Evolutionary conservation across 2,113 vertebrate genomes (phyloP).

Genomic region (Myiozetetes cayanensis): DNA sequence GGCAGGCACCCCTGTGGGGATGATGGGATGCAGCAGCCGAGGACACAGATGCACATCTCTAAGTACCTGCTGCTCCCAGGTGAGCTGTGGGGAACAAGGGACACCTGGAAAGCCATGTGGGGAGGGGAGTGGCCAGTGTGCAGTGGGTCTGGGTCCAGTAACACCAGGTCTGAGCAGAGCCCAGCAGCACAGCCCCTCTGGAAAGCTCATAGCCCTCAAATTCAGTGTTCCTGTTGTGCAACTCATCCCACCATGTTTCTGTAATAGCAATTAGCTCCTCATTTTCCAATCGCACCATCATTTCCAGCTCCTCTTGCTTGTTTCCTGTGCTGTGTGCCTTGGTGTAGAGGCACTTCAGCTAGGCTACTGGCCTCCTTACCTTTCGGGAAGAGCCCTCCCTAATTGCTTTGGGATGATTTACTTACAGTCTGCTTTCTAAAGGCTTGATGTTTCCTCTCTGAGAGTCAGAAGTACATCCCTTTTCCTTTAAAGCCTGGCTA

Average conservation of each 20-base stretch:
- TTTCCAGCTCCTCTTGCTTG: neutral
- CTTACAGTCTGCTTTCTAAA: neutral
- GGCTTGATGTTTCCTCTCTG: neutral
- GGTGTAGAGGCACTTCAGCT: neutral
- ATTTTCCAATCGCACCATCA: neutral
- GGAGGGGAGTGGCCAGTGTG: rapidly evolving
- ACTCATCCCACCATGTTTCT: neutral
- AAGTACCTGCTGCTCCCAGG: neutral
- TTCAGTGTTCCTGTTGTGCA: neutral
- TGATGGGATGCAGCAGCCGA: neutral
- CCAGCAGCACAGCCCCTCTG: neutral
- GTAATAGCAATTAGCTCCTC: neutral
- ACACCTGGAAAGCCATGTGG: neutral
- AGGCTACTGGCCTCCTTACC: neutral
- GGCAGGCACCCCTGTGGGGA: neutral
- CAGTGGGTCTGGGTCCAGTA: neutral
- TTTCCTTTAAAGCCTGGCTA: neutral
- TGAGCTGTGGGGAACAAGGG: neutral
- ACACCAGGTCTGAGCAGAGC: neutral
- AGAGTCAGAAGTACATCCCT: neutral
- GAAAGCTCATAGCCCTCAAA: neutral
- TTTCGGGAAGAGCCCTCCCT: neutral
- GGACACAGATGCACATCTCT: neutral
- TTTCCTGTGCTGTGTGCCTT: neutral
- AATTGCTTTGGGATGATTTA: neutral